Percentiles rank a stretch among this genome's conserved stretches.
Evolutionary conservation across 2,113 vertebrate genomes (phyloP).

Genomic region (Paramisgurnus dabryanus): DNA sequence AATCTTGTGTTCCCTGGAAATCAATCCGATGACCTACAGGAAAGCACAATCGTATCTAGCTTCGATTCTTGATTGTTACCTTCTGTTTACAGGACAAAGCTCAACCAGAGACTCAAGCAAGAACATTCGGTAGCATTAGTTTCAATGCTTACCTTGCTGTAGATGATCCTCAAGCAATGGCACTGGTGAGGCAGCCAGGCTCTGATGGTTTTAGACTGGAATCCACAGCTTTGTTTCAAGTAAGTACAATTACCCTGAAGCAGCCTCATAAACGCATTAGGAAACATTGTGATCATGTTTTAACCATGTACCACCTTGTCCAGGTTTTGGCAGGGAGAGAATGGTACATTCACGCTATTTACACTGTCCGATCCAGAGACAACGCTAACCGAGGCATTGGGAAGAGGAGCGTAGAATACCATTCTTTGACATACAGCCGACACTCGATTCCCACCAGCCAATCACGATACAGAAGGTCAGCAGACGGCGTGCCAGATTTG

Average conservation of each 20-base stretch:
- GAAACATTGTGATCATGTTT: no score
- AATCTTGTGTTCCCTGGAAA: no score
- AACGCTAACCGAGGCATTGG: constrained; percentile 70
- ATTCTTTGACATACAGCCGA: constrained; percentile 66
- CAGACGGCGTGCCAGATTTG: constrained; percentile 58
- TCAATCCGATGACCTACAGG: no score
- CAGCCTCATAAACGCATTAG: not conserved
- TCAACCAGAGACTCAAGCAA: constrained; percentile 55
- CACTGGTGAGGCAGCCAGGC: constrained; percentile 50
- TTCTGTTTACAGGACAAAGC: constrained; percentile 53
- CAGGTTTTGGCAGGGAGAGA: constrained; percentile 64
- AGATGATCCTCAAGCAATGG: constrained; percentile 51
- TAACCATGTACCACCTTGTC: constrained; percentile 11
- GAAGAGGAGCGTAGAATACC: constrained; percentile 85
- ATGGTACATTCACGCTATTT: constrained; percentile 66
- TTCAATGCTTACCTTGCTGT: constrained; percentile 54
- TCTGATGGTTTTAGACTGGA: constrained; percentile 57
- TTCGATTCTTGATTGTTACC: not conserved
- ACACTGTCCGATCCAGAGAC: constrained; percentile 58
- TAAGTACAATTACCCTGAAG: not conserved
- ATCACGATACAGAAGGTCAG: constrained; percentile 71
- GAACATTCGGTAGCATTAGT: constrained; percentile 46
- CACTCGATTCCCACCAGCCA: not conserved
- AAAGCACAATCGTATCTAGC: no score
- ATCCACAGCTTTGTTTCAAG: constrained; percentile 53